Base-by-base conservation (phyloP, 2,113 vertebrate species). In the Sinocyclocheilus anshuiensis region DNA sequence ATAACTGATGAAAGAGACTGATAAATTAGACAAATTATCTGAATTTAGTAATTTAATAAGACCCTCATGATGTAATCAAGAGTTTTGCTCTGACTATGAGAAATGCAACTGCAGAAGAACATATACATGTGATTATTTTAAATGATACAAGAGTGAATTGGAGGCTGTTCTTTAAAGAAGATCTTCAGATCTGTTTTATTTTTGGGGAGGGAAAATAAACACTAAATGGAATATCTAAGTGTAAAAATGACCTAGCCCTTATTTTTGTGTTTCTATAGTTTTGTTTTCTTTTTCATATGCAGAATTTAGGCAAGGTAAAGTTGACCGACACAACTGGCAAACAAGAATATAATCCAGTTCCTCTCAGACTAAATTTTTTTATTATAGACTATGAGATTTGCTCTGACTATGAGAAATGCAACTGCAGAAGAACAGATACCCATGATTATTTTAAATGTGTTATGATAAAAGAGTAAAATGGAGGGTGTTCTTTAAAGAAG, bases 251-350 rank as follows among this genome's bases (percentile, higher is more conserved):
- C 65, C 79, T 13, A 61, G 75, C 63, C 77, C 57, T 36, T 75
- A 36, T 57, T 20, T 79, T 83, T 76, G 33, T 79, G 74, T 81
- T 69, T n/a, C 36, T 81, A 36, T 22, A 29, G 16, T 61, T 7
- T 71, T 12, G n/a, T n/a, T 48, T 72, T 84, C 13, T 81, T 86
- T 42, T 65, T 83, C 79, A 48, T 75, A 65, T 88, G 61, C 72
- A 77, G 63, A 67, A 87, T 87, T 88, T 80, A 71, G 78, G 74
- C 84, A 76, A 87, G 88, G 85, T 72, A 57, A 53, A 77, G 24
- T 22, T 81, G 79, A 45, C 11, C 2, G 10, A 10, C 42, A 45
- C 42, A 45, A 45, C 42, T 10, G 42, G 42, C 42, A 10, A 45
- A 45, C 8, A 45, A 1, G 1, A 1, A 45, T 45, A 45, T 45